phyloP scores from a whole-genome alignment of 2,888 invertebrate species.

The Drosophila prostipennis region DNA sequence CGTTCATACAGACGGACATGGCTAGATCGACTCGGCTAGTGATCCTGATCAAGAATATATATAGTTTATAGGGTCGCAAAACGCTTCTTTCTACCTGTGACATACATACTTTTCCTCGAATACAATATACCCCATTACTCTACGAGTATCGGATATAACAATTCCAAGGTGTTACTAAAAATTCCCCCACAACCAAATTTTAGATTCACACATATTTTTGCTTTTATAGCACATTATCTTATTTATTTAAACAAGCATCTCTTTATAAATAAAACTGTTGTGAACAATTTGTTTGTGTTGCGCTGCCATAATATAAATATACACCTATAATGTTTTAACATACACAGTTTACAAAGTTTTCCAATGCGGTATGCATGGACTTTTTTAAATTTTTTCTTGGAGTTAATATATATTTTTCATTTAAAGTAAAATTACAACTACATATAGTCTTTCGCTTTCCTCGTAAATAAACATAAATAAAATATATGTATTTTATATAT shows the following conservation, averaged over 20 bases:
- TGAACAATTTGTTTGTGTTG: slow-evolving; percentile 45
- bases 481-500: slow-evolving; percentile 32
- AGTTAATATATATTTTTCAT: slow-evolving; percentile 27
- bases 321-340: slow-evolving; percentile 42
- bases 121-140: too few relatives aligned
- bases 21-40: too few relatives aligned
- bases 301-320: slow-evolving; percentile 38
- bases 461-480: slow-evolving; percentile 44
- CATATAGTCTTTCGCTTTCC: slow-evolving; percentile 68
- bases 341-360: slow-evolving; percentile 26
- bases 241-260: slow-evolving; percentile 39
- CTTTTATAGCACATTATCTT: slow-evolving; percentile 29
- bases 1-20: too few relatives aligned
- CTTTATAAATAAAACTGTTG: slow-evolving; percentile 56
- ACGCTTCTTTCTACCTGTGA: too few relatives aligned
- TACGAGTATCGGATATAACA: too few relatives aligned
- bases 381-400: slow-evolving; percentile 9
- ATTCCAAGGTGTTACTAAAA: too few relatives aligned
- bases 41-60: too few relatives aligned
- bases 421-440: slow-evolving; percentile 51
- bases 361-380: slow-evolving; percentile 4
- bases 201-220: slow-evolving; percentile 1
- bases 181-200: too few relatives aligned
- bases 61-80: too few relatives aligned
- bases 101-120: too few relatives aligned